Evolutionary conservation across 2,797 vertebrate species (phyloP).

Genomic region (Vespertilio murinus): DNA sequence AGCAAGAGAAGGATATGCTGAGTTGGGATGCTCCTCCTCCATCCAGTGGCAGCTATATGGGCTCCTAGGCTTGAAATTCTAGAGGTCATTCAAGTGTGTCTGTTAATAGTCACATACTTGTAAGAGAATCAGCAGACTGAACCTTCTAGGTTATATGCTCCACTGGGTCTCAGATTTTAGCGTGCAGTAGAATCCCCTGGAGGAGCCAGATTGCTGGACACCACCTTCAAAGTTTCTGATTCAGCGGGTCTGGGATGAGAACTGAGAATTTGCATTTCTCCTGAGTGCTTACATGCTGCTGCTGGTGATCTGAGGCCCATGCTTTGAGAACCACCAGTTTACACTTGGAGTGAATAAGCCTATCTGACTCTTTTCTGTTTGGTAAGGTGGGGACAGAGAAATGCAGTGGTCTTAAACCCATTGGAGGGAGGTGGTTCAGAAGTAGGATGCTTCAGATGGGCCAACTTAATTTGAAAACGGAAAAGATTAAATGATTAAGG

Average conservation of each 20-base stretch:
- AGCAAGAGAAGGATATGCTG: neutral
- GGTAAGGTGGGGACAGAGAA: neutral
- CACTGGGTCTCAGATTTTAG: neutral
- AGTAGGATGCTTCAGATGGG: neutral
- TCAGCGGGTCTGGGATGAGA: neutral
- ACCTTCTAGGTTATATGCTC: neutral
- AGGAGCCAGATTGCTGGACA: neutral
- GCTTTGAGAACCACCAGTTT: neutral
- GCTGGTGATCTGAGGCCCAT: neutral
- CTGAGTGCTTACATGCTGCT: neutral
- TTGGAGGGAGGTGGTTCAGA: neutral
- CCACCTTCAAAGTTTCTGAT: neutral
- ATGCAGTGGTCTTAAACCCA: neutral
- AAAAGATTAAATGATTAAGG: constrained; percentile 2
- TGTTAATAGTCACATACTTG: neutral
- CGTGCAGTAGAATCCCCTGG: neutral
- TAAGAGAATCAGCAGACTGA: neutral
- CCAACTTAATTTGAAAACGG: constrained; percentile 37
- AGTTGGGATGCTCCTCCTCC: neutral
- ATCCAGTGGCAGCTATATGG: neutral
- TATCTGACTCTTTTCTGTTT: constrained; percentile 46
- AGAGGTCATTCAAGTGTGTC: neutral
- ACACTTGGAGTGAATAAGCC: neutral
- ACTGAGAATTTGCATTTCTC: constrained; percentile 10
- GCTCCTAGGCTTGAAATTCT: constrained; percentile 24